These are phyloP conservation scores for Lamellibrachia satsuma DNA, from an alignment of 2,888 invertebrate species.

Conservation along the genomic window DNA sequence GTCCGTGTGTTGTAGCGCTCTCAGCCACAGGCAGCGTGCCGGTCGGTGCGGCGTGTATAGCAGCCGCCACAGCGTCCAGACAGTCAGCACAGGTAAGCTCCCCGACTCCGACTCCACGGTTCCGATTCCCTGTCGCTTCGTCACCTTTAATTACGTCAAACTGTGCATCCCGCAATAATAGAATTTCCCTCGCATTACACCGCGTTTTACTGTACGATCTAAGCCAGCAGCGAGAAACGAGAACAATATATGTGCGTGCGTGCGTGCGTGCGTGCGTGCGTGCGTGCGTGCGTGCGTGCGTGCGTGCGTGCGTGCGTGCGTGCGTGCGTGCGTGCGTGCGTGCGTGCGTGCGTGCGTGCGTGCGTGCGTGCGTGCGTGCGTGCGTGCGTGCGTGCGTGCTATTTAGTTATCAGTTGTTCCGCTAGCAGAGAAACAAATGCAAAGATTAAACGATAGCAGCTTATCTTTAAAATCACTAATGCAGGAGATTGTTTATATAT, in stretches of 20 bases:
- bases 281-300: neutral
- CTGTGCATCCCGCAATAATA: too few species aligned
- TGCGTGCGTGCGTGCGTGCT: neutral
- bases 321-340: neutral
- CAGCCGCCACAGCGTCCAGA: slow-evolving; percentile 35
- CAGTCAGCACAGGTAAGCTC: slow-evolving; percentile 32
- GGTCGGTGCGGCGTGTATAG: slow-evolving; percentile 33
- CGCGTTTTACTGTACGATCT: too few species aligned
- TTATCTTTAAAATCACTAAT: neutral
- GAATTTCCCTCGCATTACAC: too few species aligned
- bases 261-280: neutral
- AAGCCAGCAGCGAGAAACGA: too few species aligned
- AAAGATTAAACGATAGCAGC: neutral
- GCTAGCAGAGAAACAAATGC: neutral
- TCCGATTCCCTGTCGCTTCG: too few species aligned
- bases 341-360: neutral
- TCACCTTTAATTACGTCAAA: too few species aligned
- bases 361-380: neutral
- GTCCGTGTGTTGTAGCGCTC: slow-evolving; percentile 28
- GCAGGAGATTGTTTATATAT: neutral
- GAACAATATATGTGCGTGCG: neutral
- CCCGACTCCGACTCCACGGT: neutral
- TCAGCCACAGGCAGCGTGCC: slow-evolving; percentile 34
- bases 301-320: neutral
- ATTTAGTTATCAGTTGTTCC: neutral